Base-by-base conservation (phyloP, 2,888 invertebrate genomes). In the Drosophila koepferae region DNA sequence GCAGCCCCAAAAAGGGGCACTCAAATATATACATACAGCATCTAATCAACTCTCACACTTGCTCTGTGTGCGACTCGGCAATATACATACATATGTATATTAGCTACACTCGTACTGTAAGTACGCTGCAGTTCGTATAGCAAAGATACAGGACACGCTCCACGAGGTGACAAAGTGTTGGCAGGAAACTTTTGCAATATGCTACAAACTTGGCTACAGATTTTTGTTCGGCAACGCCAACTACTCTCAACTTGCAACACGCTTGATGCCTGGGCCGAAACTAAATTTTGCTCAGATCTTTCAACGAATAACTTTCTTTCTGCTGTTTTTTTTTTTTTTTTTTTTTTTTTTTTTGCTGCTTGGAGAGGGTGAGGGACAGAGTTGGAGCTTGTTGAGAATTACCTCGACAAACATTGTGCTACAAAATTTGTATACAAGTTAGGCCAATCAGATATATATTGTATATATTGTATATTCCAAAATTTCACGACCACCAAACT, bases 141-240 rank as follows among this genome's bases (percentile, higher is more conserved):
- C 48, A 23, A 6, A 43, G 38, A 41, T 48, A 61, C 46, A 55
- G 54, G 53, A 66, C 61, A 79, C 44, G 61, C 59, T 59, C 36
- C 28, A 56, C 55, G 38, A 77, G 74, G 77, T 77, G 77, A 74
- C 77, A 77, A 80, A 78, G 71, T 80, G 69, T 63, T 56, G 71
- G 66, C 61, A 41, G 18, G 18, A 79, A 86, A 86, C 72, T 86
- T 86, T 86, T 72, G 84, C 81, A 86, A 86, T 86, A 86, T 86
- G 71, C 75, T 62, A 72, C 82, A 86, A 86, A 86, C 80, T 85
- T 86, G 60, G 58, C 61, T 48, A 61, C 65, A 51, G 72, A 69
- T 77, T 77, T 75, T 76, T 75, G 58, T 48, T 43, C 16, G 10
- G 40, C 14, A 46, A 28, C 60, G 62, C 38, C 46, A 48, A 36